A percentile compares a stretch with the other conserved stretches of the same genome.
phyloP scores from a whole-genome alignment of 2,888 invertebrate species.

The Hedya salicella region DNA sequence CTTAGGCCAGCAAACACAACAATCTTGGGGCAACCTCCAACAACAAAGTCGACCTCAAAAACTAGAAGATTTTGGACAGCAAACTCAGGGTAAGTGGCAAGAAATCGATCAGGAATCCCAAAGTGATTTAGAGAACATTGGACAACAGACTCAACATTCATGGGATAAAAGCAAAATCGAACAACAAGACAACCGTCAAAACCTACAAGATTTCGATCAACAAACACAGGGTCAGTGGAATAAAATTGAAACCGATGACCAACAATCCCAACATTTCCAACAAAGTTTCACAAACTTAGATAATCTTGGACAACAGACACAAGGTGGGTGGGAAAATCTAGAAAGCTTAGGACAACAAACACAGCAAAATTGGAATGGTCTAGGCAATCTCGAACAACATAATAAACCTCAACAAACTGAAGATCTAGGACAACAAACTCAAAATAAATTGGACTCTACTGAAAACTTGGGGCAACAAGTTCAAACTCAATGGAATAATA shows the following conservation, averaged over 20 bases:
- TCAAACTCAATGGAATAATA: constrained; percentile 41
- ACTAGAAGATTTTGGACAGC: constrained; percentile 44
- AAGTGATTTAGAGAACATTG: constrained; percentile 30
- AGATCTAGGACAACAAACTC: constrained; percentile 46
- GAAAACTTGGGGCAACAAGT: constrained; percentile 48
- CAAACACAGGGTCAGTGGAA: constrained; percentile 47
- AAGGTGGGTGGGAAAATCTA: constrained; percentile 46
- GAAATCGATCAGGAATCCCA: constrained; percentile 48
- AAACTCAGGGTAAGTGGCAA: constrained; percentile 44
- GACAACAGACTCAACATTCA: constrained; percentile 45
- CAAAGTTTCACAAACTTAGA: constrained; percentile 32
- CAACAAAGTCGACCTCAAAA: constrained; percentile 22
- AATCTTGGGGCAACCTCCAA: constrained; percentile 13
- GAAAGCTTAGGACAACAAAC: constrained; percentile 45
- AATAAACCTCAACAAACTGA: constrained; percentile 35
- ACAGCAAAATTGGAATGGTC: constrained; percentile 38
- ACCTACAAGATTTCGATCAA: constrained; percentile 31
- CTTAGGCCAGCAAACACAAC: constrained; percentile 44
- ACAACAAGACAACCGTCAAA: constrained; percentile 12
- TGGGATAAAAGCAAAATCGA: constrained; percentile 16
- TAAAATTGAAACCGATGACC: not conserved
- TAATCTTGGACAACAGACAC: constrained; percentile 44
- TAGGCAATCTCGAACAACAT: constrained; percentile 37
- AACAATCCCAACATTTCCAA: constrained; percentile 14
- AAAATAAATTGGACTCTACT: constrained; percentile 42